Base-by-base conservation (phyloP, 2,888 invertebrate species). In the Campopleginae sp. region DNA sequence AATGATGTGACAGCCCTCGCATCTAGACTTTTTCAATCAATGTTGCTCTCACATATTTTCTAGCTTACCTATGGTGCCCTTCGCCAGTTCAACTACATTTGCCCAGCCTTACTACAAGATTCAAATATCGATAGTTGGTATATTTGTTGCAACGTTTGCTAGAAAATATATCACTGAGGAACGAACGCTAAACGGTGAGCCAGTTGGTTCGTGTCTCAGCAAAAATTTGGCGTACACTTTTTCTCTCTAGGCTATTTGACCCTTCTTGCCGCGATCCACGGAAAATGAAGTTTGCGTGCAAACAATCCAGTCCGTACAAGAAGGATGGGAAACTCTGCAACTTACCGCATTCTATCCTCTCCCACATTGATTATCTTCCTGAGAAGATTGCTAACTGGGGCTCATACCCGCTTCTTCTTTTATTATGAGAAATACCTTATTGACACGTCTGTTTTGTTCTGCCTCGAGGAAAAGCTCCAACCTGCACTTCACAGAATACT, bases 1-100 rank as follows among this genome's bases (percentile, higher is more conserved):
- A 87, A 86, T 87, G 84, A 87, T 86, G 87, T 87, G 87, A 87
- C 87, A 85, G 84, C 79, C 86, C 82, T 80, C 83, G 80, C 86
- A 84, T 86, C 87, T 82, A 79, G 85, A 85, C 86, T 81, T 86
- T 86, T 87, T 87, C 86, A 86, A 87, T 87, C 87, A 86, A 78
- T 78, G 80, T 63, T 38, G 74, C 58, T 65, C 23, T 63, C 65
- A 63, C 74, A 44, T 61, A 42, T 46, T 46, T 71, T 51, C 42
- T 33, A 61, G 58, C 68, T 23, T 19, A 33, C 38, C 70, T 31
- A 61, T 71, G 48, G 81, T 68, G 44, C 46, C 44, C 46, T 68
- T 58, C 8, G 46, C 14, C 14, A 23, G 27, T 27, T 27, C 27
- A 10, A 38, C 38, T 14, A 58, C 58, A 54, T 54, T 27, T 12